phyloP scores from a whole-genome alignment of 2,797 vertebrate species.

The Aulostomus chinensis region DNA sequence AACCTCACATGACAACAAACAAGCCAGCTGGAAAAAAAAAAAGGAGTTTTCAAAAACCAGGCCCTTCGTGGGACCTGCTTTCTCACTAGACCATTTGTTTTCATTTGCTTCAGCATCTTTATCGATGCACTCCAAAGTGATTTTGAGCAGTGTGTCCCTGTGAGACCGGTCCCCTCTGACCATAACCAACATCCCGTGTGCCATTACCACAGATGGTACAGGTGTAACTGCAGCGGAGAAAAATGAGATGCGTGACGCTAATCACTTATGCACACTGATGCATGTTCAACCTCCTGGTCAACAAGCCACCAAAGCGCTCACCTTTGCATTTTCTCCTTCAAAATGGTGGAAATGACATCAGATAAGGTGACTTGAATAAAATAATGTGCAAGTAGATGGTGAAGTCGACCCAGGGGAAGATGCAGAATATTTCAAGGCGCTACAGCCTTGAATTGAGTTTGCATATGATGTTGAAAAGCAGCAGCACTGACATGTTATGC shows the following conservation, averaged over 20 bases:
- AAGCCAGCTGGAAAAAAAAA: neutral
- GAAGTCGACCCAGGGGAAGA: slow-evolving; percentile 8
- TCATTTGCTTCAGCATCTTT: slow-evolving; percentile 62
- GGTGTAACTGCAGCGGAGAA: slow-evolving; percentile 36
- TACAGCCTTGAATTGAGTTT: slow-evolving; percentile 16
- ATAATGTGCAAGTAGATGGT: slow-evolving; percentile 5
- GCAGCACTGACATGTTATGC: slow-evolving; percentile 9
- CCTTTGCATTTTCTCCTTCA: slow-evolving; percentile 19
- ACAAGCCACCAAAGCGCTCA: slow-evolving; percentile 25
- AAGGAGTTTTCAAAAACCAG: slow-evolving; percentile 6
- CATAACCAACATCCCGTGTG: slow-evolving; percentile 11
- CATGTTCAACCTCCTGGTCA: slow-evolving; percentile 37
- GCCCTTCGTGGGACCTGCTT: slow-evolving; percentile 17
- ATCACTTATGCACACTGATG: slow-evolving; percentile 35
- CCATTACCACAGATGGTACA: slow-evolving; percentile 43
- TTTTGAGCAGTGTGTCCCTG: slow-evolving; percentile 55
- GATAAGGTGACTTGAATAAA: slow-evolving; percentile 22
- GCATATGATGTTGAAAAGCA: slow-evolving; percentile 23
- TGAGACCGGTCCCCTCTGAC: slow-evolving; percentile 21
- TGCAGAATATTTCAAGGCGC: slow-evolving; percentile 6
- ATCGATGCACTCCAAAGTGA: slow-evolving; percentile 30
- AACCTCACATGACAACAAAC: slow-evolving; percentile 37
- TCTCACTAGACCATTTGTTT: slow-evolving; percentile 58
- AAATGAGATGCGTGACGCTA: slow-evolving; percentile 43
- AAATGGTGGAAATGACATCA: slow-evolving; percentile 18